Evolutionary conservation across 1,140 invertebrate genomes (phyloP).

Genomic region (Teleopsis dalmanni): DNA sequence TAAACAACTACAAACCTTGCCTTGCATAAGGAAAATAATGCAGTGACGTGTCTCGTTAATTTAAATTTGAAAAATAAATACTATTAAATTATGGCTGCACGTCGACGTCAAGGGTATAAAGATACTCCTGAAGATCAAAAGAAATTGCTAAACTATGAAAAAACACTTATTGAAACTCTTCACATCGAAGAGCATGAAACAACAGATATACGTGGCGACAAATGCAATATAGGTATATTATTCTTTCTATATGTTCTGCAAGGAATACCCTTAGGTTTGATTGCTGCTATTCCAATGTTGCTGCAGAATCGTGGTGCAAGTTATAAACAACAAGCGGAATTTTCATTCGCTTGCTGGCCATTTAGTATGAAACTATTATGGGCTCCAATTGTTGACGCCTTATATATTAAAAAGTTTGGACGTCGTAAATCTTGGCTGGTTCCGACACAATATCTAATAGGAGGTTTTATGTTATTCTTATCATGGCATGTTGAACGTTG

Average conservation of each 20-base stretch:
- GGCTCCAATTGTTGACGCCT: constrained; percentile 95
- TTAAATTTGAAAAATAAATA: no score
- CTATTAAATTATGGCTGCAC: constrained; percentile 18
- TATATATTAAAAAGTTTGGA: constrained; percentile 77
- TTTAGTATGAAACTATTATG: constrained; percentile 96
- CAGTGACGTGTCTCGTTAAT: no score
- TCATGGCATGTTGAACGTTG: constrained; percentile 67
- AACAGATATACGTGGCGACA: constrained; percentile 60
- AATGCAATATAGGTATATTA: constrained; percentile 72
- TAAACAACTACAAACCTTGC: no score
- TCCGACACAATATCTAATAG: constrained; percentile 77
- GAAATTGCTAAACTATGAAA: background rate
- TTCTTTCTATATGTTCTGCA: constrained; percentile 91
- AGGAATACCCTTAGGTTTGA: constrained; percentile 92
- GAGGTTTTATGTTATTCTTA: constrained; percentile 76
- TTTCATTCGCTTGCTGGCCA: constrained; percentile 97
- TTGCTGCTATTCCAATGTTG: constrained; percentile 89
- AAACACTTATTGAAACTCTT: background rate
- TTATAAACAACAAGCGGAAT: constrained; percentile 93
- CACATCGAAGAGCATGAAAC: constrained; percentile 16
- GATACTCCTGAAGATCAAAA: background rate
- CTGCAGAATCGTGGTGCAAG: constrained; percentile 84
- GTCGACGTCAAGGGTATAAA: constrained; percentile 14
- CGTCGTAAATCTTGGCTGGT: constrained; percentile 96
- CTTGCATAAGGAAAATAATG: no score